Conservation (phyloP, 2,888 invertebrate genomes). For the Odontothrips loti region DNA sequence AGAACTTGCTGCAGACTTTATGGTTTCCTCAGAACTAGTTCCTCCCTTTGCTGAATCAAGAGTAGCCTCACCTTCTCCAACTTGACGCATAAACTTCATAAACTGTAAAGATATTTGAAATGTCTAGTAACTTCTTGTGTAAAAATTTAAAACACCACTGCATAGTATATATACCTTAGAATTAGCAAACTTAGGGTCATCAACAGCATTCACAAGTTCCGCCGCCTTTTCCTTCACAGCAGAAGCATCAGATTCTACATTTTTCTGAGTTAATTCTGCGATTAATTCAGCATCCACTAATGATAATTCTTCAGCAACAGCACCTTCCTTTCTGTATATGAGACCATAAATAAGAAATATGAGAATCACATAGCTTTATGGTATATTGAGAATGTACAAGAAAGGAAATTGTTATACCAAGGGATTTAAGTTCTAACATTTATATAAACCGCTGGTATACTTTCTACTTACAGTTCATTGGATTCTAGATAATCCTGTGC, state of each 20-base stretch:
- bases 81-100: conserved; percentile 77
- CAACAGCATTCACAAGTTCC: conserved; percentile 56
- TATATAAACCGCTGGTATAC: too few relatives aligned
- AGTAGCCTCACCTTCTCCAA: conserved; percentile 62
- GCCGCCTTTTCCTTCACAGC: conserved; percentile 44
- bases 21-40: conserved; percentile 29
- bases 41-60: conserved; percentile 47
- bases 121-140: not conserved
- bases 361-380: too few relatives aligned
- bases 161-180: conserved; percentile 52
- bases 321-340: not conserved
- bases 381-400: too few relatives aligned
- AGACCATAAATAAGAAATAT: not conserved
- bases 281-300: conserved; percentile 6
- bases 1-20: conserved; percentile 8
- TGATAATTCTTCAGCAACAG: not conserved
- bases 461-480: conserved; percentile 33
- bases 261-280: not conserved
- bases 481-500: conserved; percentile 56
- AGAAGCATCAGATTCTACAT: not conserved
- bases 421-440: too few relatives aligned
- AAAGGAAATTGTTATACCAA: not conserved
- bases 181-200: conserved; percentile 66
- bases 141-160: not conserved
- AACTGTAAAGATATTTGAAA: conserved; percentile 53